Percentiles rank a stretch among this genome's conserved stretches.
Conservation (phyloP, 2,888 invertebrate genomes). For the Scaptodrosophila latifasciaeformis region DNA sequence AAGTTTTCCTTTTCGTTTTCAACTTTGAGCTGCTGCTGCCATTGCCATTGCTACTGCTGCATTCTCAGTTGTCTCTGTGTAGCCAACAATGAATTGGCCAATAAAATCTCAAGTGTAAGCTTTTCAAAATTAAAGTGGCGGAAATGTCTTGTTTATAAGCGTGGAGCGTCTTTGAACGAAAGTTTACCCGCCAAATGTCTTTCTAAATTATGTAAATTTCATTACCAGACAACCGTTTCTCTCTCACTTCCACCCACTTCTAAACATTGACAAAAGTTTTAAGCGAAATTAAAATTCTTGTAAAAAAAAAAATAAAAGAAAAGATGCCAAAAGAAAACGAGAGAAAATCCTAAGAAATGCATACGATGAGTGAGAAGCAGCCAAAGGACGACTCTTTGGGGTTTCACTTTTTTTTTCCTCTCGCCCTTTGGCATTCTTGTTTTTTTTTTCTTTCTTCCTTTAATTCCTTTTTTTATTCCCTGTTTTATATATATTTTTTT, state of each 20-base stretch:
- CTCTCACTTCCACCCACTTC: not conserved
- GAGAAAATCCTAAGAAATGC: not conserved
- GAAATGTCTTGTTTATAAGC: conserved; percentile 63
- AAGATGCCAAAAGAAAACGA: not conserved
- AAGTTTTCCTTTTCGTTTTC: conserved; percentile 45
- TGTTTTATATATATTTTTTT: conserved; percentile 34
- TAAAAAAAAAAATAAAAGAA: conserved; percentile 11
- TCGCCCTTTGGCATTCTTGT: not conserved
- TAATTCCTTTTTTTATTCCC: not conserved
- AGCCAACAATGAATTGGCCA: conserved; percentile 66
- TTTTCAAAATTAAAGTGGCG: conserved; percentile 66
- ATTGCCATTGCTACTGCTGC: not conserved
- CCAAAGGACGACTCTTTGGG: not conserved
- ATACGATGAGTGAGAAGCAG: not conserved
- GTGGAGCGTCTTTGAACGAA: conserved; percentile 34
- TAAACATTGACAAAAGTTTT: conserved; percentile 36
- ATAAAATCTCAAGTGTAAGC: conserved; percentile 68
- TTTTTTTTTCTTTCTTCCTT: conserved; percentile 22
- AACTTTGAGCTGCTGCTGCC: conserved; percentile 35
- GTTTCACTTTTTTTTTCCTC: not conserved
- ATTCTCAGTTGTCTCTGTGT: conserved; percentile 16
- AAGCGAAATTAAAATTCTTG: conserved; percentile 62
- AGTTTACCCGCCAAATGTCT: conserved; percentile 55
- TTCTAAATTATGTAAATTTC: conserved; percentile 68
- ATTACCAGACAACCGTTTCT: conserved; percentile 45